These are phyloP conservation scores for Chaenocephalus aceratus DNA, from an alignment of 2,113 vertebrate species.

Conservation along the genomic window DNA sequence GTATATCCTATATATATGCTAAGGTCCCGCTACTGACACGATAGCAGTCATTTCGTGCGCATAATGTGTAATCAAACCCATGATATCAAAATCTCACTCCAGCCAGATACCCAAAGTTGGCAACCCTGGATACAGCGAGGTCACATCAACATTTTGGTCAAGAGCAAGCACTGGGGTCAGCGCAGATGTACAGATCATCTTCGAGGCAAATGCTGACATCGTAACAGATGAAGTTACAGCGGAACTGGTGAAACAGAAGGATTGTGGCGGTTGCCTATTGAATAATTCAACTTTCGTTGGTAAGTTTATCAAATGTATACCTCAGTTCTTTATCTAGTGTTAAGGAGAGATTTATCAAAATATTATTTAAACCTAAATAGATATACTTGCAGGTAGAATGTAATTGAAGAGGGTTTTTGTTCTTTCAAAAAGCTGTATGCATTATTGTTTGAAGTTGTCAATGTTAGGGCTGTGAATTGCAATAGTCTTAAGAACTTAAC, in stretches of 20 bases:
- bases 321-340: not conserved
- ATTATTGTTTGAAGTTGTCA: not conserved
- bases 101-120: too few relatives aligned
- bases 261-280: rapidly evolving
- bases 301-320: constrained; percentile 22
- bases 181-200: constrained; percentile 59
- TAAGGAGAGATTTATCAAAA: not conserved
- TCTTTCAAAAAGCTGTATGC: too few relatives aligned
- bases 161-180: rapidly evolving
- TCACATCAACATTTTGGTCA: rapidly evolving
- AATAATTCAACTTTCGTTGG: rapidly evolving
- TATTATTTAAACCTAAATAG: not conserved
- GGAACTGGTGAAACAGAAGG: rapidly evolving
- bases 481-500: not conserved
- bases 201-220: rapidly evolving
- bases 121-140: not conserved
- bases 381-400: not conserved
- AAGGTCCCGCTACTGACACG: too few relatives aligned
- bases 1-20: too few relatives aligned
- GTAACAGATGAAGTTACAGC: rapidly evolving
- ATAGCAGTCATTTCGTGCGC: too few relatives aligned
- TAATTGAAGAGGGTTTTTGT: not conserved
- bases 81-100: too few relatives aligned
- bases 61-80: too few relatives aligned
- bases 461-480: not conserved